Evolutionary conservation across 2,797 vertebrate species (phyloP).

Genomic region (Pseudochromis fuscus): DNA sequence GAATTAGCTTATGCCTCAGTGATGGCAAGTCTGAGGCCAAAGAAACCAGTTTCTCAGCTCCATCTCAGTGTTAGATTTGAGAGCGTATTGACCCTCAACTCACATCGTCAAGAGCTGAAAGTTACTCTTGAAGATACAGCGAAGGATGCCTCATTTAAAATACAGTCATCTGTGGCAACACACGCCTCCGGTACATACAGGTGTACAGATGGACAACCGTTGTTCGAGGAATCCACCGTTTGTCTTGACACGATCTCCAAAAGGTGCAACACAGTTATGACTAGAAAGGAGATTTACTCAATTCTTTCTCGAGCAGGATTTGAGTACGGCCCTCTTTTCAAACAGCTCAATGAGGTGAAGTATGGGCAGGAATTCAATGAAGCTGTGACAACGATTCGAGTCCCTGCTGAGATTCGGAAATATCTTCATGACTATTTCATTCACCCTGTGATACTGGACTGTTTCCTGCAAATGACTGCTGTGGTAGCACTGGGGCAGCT

Average conservation of each 20-base stretch:
- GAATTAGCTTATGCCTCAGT: slow-evolving; percentile 88
- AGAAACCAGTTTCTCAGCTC: slow-evolving; percentile 78
- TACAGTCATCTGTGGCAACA: slow-evolving; percentile 80
- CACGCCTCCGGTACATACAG: slow-evolving; percentile 85
- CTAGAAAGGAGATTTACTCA: slow-evolving; percentile 81
- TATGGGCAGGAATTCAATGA: slow-evolving; percentile 88
- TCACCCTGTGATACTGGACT: slow-evolving; percentile 90
- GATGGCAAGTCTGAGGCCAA: slow-evolving; percentile 79
- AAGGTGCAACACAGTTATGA: slow-evolving; percentile 83
- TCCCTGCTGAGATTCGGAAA: slow-evolving; percentile 76
- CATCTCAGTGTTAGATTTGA: slow-evolving; percentile 86
- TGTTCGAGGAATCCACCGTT: slow-evolving; percentile 83
- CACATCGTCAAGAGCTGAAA: slow-evolving; percentile 78
- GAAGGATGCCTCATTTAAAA: slow-evolving; percentile 78
- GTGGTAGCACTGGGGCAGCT: slow-evolving; percentile 72
- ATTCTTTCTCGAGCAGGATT: slow-evolving; percentile 85
- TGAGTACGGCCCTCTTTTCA: slow-evolving; percentile 87
- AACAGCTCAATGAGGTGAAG: slow-evolving; percentile 83
- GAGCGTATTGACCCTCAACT: slow-evolving; percentile 82
- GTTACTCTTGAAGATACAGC: slow-evolving; percentile 78
- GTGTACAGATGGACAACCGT: slow-evolving; percentile 34
- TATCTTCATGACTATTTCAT: slow-evolving; percentile 86
- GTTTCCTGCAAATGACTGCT: slow-evolving; percentile 89
- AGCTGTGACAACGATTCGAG: slow-evolving; percentile 83
- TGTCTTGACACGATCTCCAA: slow-evolving; percentile 74